Base-by-base conservation (phyloP, 1,140 invertebrate genomes). In the Gerris buenoi region DNA sequence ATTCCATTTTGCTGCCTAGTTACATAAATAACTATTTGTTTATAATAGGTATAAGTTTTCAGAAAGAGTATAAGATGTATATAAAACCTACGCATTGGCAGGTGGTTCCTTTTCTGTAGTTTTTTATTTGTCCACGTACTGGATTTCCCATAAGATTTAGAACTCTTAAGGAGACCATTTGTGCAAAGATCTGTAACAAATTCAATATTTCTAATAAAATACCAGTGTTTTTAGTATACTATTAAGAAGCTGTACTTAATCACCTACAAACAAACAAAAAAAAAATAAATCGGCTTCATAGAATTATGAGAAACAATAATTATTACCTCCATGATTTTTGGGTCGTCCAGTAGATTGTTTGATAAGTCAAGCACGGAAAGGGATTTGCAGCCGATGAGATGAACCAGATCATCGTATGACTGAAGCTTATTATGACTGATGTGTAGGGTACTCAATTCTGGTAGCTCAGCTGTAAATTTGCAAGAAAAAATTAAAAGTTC, bases 81-180 rank as follows among this genome's bases (percentile, higher is more conserved):
- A n/a, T n/a, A 14, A 63, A 65, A 81, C 83, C 81, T 77, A 86
- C 85, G 73, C 88, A 86, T 68, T 83, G 81, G n/a, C 92, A 76
- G 23, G 86, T 94, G 68, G 92, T 75, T 0, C 83, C 89, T 76
- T 93, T 95, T 25, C 92, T 81, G 77, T 95, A 96, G 66, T 88
- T 85, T 1, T 85, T 85, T 25, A 95, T 87, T 59, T 84, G 83
- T 26, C 86, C 86, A 0, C 93, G 82, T 0, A 93, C 85, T 0
- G 90, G 89, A 76, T 97, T 97, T 2, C 91, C 92, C 69, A 85
- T 89, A 67, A 95, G 73, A n/a, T 86, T 88, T 18, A 95, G 69
- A 0, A 91, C 89, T 73, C 80, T 77, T 10, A 85, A 69, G 22
- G 74, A 77, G 22, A 77, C 74, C 82, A 85, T 84, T 15, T 78